These are phyloP conservation scores for Steinernema khuongi DNA, from an alignment of 1,140 invertebrate genomes.

Conservation along the genomic window DNA sequence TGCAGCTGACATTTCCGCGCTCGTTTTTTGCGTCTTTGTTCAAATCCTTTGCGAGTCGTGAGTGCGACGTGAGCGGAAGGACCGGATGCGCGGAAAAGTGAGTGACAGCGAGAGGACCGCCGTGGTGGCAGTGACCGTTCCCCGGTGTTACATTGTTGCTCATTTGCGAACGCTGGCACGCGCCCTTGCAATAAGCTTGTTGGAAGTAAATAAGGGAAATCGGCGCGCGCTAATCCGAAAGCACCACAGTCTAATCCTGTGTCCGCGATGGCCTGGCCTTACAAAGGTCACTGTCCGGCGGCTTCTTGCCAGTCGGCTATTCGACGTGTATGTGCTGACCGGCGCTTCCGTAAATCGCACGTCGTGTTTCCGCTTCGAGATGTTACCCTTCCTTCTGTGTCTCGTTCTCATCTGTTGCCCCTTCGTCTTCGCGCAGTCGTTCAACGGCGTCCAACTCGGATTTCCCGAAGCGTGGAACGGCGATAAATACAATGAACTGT, in stretches of 20 bases:
- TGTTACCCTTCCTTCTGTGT: background rate
- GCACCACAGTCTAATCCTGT: constrained; percentile 5
- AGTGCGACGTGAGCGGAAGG: background rate
- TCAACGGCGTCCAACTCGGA: constrained; percentile 45
- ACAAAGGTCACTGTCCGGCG: constrained; percentile 9
- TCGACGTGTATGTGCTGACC: background rate
- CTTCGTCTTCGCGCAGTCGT: background rate
- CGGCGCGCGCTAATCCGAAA: constrained; percentile 10
- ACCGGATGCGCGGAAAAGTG: background rate
- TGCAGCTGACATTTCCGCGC: too few species aligned
- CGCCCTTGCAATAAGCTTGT: constrained; percentile 6
- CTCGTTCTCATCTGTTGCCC: background rate
- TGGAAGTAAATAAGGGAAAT: constrained; percentile 3
- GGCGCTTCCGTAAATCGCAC: background rate
- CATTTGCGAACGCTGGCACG: background rate
- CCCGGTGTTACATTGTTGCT: background rate
- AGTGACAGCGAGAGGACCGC: background rate
- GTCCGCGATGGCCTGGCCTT: background rate
- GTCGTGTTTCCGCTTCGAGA: background rate
- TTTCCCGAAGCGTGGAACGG: constrained; percentile 58
- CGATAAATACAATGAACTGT: constrained; percentile 54
- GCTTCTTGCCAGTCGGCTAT: constrained; percentile 3
- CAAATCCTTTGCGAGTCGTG: background rate
- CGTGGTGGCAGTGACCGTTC: background rate
- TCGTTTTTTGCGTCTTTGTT: background rate